Evolutionary conservation across 2,797 vertebrate species (phyloP), one percentile per base, ranked within the genome.

Genomic region (Falco columbarius): DNA sequence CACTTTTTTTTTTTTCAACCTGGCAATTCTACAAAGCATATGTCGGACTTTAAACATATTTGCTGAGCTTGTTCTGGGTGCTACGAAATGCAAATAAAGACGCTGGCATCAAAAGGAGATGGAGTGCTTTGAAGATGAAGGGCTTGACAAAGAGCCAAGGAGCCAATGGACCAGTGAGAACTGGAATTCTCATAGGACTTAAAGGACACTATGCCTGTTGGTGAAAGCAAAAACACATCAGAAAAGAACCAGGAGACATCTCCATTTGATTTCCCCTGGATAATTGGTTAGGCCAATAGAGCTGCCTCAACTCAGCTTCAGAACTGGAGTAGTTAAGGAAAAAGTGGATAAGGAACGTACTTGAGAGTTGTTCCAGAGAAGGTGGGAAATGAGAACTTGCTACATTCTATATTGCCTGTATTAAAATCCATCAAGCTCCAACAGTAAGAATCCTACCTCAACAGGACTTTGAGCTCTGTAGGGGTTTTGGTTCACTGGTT

Each of bases 1-100:
- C 3, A 1, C 6, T 36, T 36, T 36, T 52, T 46, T 42, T 6
- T 42, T 15, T 1, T 1, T 3, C 40, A 85, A 1, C 34, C 61
- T 95, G 96, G 95, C 94, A 96, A 44, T 91, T 68, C 74, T 85
- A 87, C 94, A 97, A 95, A 97, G 93, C 67, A 19, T 19, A 20
- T 30, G n/a, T 22, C 80, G 86, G 84, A 77, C 92, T 93, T 94
- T 65, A 71, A 93, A 94, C 17, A 0, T 63, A 56, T 90, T 94
- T 74, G 36, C 54, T 77, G 73, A 38, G 55, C 52, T 70, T 26
- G 71, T 61, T 75, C 61, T 95, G 91, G 82, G 91, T 83, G 93
- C 91, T 90, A 56, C 9, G 9, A 79, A 86, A 65, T 38, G 71
- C 87, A 90, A 93, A 95, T 40, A 95, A 46, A 90, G 63, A 36